phyloP scores from a whole-genome alignment of 2,888 invertebrate species.

The Drosophila aldrichi region DNA sequence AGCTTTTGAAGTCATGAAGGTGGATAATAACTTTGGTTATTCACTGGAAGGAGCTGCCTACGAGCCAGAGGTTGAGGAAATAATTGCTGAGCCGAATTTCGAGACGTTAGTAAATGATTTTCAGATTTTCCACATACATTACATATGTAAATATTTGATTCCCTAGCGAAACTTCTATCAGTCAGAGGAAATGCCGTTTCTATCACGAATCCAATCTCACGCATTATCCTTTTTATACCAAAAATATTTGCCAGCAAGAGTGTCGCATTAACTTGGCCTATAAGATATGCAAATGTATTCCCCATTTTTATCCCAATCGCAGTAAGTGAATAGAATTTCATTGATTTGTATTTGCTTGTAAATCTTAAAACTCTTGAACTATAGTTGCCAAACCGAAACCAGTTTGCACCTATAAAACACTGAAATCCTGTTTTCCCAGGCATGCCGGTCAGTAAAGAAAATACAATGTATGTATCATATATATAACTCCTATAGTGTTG shows the following conservation, averaged over 20 bases:
- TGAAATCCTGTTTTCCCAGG: conserved; percentile 77
- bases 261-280: conserved; percentile 84
- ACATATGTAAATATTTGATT: not conserved
- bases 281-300: conserved; percentile 83
- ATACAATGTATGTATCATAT: not conserved
- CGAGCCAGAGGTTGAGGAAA: conserved; percentile 71
- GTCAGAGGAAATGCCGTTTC: conserved; percentile 84
- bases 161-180: conserved; percentile 73
- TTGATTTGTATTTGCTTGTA: not conserved
- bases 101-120: conserved; percentile 59
- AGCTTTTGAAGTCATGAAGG: conserved; percentile 81
- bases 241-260: conserved; percentile 83
- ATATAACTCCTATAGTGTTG: not conserved
- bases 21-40: conserved; percentile 76
- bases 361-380: not conserved
- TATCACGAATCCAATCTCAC: conserved; percentile 83
- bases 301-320: conserved; percentile 85
- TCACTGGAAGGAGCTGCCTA: conserved; percentile 70
- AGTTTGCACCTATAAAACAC: conserved; percentile 77
- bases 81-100: conserved; percentile 77
- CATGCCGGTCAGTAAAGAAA: conserved; percentile 63
- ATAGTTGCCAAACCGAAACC: conserved; percentile 78
- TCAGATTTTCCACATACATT: too few species aligned
- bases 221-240: conserved; percentile 83
- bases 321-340: conserved; percentile 54